Evolutionary conservation across 2,888 invertebrate genomes (phyloP).

Genomic region (Melieria picta): DNA sequence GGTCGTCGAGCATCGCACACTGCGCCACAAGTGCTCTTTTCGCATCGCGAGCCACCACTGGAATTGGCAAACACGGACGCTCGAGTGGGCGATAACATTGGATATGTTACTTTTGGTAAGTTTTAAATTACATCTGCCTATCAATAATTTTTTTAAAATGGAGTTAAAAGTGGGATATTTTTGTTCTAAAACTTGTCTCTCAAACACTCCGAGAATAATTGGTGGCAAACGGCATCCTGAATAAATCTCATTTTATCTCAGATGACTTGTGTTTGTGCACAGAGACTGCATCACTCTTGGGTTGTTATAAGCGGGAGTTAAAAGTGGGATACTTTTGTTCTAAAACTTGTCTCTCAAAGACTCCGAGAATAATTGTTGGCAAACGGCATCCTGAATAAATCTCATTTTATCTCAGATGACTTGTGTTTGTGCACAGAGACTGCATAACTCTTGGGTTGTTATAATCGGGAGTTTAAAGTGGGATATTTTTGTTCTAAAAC

Average conservation of each 20-base stretch:
- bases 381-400: constrained; percentile 45
- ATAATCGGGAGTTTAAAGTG: constrained; percentile 41
- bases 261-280: constrained; percentile 40
- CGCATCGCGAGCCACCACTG: constrained; percentile 95
- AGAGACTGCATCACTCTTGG: neutral
- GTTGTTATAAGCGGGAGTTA: constrained; percentile 26
- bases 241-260: constrained; percentile 42
- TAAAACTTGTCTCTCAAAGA: constrained; percentile 42
- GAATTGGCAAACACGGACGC: constrained; percentile 95
- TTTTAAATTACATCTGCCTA: constrained; percentile 35
- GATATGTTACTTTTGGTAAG: constrained; percentile 98
- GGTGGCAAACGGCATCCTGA: constrained; percentile 44
- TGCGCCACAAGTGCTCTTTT: constrained; percentile 89
- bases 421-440: constrained; percentile 30
- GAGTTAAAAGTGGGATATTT: constrained; percentile 17
- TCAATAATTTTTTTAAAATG: neutral
- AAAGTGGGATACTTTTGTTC: constrained; percentile 43
- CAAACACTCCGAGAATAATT: constrained; percentile 42
- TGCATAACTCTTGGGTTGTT: neutral
- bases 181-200: constrained; percentile 37
- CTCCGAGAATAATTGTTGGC: constrained; percentile 39
- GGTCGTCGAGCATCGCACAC: constrained; percentile 96
- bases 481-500: constrained; percentile 28
- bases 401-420: constrained; percentile 44
- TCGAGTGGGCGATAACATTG: constrained; percentile 94